These are phyloP conservation scores for Phataginus tetradactyla DNA, from an alignment of 2,797 vertebrate species.

Conservation along the genomic window DNA sequence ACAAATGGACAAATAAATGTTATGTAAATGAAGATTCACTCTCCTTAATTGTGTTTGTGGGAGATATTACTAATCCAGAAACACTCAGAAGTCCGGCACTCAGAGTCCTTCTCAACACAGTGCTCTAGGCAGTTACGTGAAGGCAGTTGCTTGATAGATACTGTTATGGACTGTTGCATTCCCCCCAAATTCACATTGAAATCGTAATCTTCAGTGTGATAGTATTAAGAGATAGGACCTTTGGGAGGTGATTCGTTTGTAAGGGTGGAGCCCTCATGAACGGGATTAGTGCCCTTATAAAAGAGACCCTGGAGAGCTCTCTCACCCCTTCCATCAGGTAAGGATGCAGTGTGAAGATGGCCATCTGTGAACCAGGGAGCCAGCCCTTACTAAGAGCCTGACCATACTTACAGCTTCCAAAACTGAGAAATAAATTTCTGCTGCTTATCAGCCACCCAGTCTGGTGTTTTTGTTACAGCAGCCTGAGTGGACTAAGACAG, in stretches of 20 bases:
- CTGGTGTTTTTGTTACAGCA: not conserved
- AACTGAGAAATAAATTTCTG: not conserved
- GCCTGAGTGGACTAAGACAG: not conserved
- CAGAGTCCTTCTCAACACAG: not conserved
- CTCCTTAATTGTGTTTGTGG: not conserved
- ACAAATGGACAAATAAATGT: not conserved
- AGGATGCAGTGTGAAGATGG: not conserved
- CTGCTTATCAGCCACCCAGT: not conserved
- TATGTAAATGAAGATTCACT: no score
- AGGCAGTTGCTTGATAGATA: not conserved
- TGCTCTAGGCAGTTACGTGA: not conserved
- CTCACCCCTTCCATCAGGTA: no score
- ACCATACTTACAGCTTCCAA: not conserved
- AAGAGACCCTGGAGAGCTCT: not conserved
- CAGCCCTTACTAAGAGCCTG: not conserved
- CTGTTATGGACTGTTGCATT: not conserved
- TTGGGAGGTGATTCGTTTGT: not conserved
- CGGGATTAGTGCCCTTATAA: not conserved
- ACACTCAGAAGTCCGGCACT: not conserved
- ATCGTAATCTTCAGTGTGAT: not conserved
- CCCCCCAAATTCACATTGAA: not conserved
- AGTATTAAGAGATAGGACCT: not conserved
- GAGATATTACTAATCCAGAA: not conserved
- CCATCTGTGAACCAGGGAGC: not conserved
- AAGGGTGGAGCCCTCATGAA: not conserved